phyloP scores from a whole-genome alignment of 1,140 invertebrate genomes.

The Tetramorium alpestre region DNA sequence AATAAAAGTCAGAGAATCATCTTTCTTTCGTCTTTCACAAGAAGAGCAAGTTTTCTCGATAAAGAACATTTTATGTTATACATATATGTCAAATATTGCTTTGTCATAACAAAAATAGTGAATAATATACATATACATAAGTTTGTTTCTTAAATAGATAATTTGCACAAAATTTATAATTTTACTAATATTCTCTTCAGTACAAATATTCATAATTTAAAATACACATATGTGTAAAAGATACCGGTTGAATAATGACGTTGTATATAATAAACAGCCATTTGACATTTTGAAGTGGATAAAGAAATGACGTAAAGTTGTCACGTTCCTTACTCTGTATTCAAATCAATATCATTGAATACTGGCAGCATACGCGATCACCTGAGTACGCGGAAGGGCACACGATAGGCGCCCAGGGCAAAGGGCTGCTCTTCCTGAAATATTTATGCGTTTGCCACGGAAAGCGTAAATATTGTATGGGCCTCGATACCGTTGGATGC shows the following conservation, averaged over 20 bases:
- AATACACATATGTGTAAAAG: not conserved
- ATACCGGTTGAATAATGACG: not conserved
- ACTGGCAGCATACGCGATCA: slow-evolving; percentile 49
- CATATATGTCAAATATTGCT: slow-evolving; percentile 3
- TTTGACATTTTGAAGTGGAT: slow-evolving; percentile 15
- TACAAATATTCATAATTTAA: not conserved
- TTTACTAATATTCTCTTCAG: not conserved
- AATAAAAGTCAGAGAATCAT: not conserved
- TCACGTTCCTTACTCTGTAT: slow-evolving; percentile 46
- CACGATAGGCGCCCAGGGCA: slow-evolving; percentile 40
- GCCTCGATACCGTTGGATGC: slow-evolving; percentile 59
- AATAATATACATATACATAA: not conserved
- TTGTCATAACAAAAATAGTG: not conserved
- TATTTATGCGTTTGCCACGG: slow-evolving; percentile 73
- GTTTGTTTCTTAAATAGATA: not conserved
- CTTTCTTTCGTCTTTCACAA: not conserved
- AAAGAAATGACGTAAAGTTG: slow-evolving; percentile 27
- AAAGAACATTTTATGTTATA: not conserved
- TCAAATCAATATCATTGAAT: slow-evolving; percentile 38
- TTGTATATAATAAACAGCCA: not conserved
- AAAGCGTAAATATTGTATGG: slow-evolving; percentile 77
- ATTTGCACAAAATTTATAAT: not conserved
- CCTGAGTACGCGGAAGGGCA: slow-evolving; percentile 32
- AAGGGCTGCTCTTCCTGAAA: slow-evolving; percentile 71
- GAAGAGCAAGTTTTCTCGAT: not conserved